Evolutionary conservation across 2,113 vertebrate species (phyloP), one percentile per base, ranked within the genome.

Genomic region (Euleptes europaea): DNA sequence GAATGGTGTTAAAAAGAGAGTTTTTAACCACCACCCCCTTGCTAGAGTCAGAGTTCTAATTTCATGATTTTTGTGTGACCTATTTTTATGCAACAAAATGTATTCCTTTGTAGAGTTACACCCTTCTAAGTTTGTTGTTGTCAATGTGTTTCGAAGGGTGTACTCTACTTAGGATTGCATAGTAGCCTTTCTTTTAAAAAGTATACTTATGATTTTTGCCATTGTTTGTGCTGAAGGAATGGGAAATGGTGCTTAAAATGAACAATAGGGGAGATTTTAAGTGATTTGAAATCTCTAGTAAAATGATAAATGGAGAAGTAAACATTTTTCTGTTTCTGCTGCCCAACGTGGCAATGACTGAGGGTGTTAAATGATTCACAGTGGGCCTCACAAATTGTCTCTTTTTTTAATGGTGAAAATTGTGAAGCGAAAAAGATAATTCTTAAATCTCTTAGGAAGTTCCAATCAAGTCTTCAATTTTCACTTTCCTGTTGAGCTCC

Each of bases 201-300:
- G 51, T 31, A 17, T 66, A 33, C 42, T 75, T 49, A 65, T 51
- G 65, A 54, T 17, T 13, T 63, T 33, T 82, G 21, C 38, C 31
- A 76, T 70, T 73, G 66, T 42, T 82, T 85, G 82, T 86, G 21
- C 65, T 35, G 21, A 75, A 69, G 44, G 63, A 54, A 76, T 33
- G 12, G 38, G 40, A 82, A 76, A 76, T 44, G 76, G 54, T 69
- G 26, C 40, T 81, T 69, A 40, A 54, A 84, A 54, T 35, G 21
- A 35, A 76, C 49, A 60, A 44, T 26, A 57, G 23, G 31, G 4
- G n/a, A 80, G 63, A 69, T 76, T 8, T 70, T 35, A 84, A 78
- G 35, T 54, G 75, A 83, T 80, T 44, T 66, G 19, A 87, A 82
- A 77, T 31, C 67, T 17, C 66, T 51, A 65, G 40, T n/a, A 33